Percentiles rank a stretch among this genome's conserved stretches.
These are phyloP conservation scores for Drosophila triauraria DNA, from an alignment of 1,140 invertebrate genomes.

Conservation along the genomic window DNA sequence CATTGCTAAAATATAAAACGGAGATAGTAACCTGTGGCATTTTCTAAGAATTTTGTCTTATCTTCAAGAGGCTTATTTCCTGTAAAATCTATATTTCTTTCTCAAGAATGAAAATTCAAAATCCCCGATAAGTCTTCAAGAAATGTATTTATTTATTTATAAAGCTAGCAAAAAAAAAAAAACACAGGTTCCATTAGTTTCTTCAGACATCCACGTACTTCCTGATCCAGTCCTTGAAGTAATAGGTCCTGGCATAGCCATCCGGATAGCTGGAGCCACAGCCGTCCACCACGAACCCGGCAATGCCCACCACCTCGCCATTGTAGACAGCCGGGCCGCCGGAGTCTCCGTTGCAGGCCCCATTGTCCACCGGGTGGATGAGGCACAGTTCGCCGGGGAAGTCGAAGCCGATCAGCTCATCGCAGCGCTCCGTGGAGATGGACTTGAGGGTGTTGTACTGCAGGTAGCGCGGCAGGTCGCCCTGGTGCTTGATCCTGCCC, in stretches of 20 bases:
- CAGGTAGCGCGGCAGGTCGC: conserved; percentile 63
- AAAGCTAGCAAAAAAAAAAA: not conserved
- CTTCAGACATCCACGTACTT: conserved; percentile 29
- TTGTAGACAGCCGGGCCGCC: conserved; percentile 74
- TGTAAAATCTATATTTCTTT: not conserved
- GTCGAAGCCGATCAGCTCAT: conserved; percentile 19
- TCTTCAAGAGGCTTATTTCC: not conserved
- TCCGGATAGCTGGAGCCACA: conserved; percentile 85
- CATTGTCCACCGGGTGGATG: conserved; percentile 52
- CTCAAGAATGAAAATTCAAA: not conserved
- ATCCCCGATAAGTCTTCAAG: not conserved
- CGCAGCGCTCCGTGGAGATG: conserved; percentile 37
- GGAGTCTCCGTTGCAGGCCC: conserved; percentile 72
- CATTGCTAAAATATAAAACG: too few species aligned
- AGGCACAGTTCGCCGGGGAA: conserved; percentile 59
- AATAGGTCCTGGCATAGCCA: conserved; percentile 86
- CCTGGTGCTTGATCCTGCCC: conserved; percentile 82
- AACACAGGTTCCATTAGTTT: not conserved
- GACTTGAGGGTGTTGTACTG: conserved; percentile 67
- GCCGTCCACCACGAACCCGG: conserved; percentile 59
- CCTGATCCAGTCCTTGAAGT: conserved; percentile 85
- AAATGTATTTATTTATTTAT: not conserved
- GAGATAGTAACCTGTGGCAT: too few species aligned
- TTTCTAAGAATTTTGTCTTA: not conserved
- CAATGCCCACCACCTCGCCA: conserved; percentile 68